Base-by-base conservation (phyloP, 1,140 invertebrate species). In the Nomia melanderi region DNA sequence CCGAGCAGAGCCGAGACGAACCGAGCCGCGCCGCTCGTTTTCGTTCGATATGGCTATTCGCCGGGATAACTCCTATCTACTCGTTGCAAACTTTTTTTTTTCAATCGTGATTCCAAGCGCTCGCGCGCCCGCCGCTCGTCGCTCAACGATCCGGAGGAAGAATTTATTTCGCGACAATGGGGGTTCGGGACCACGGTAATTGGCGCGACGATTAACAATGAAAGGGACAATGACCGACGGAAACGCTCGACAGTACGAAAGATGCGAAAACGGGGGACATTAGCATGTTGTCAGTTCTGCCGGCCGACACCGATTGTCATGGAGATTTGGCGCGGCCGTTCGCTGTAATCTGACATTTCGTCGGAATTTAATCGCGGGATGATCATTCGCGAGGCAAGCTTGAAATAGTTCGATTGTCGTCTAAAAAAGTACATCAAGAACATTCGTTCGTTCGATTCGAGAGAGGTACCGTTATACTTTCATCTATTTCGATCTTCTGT, bases 241-340 rank as follows among this genome's bases (percentile, higher is more conserved):
- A n/a, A n/a, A n/a, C n/a, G 41, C 14, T 44, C 41, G 41, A 44
- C 12, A 17, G 47, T 36, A 33, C 9, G 39, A n/a, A 27, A 12
- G 4, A 41, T 9, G 39, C 27, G 29, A 77, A 67, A 71, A 41
- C 53, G 44, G 31, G 53, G 53, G 50, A 60, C 7, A 64, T 73
- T 73, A 17, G 31, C 4, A 9, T 47, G 20, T 25, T 14, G 23
- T 23, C n/a, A 62, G 17, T 29, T 78, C 36, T 27, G 20, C n/a
- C 41, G 63, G n/a, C 23, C 50, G 31, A 59, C 33, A 25, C 39
- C 69, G 57, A 84, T 87, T 81, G 67, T 84, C 63, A 86, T 87
- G 85, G 67, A 88, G 82, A 87, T 80, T 82, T 81, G 76, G 65
- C 77, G 81, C 77, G 78, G 67, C 72, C 81, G 84, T 82, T 83